Evolutionary conservation across 2,113 vertebrate genomes (phyloP).

Genomic region (Malurus elegans): DNA sequence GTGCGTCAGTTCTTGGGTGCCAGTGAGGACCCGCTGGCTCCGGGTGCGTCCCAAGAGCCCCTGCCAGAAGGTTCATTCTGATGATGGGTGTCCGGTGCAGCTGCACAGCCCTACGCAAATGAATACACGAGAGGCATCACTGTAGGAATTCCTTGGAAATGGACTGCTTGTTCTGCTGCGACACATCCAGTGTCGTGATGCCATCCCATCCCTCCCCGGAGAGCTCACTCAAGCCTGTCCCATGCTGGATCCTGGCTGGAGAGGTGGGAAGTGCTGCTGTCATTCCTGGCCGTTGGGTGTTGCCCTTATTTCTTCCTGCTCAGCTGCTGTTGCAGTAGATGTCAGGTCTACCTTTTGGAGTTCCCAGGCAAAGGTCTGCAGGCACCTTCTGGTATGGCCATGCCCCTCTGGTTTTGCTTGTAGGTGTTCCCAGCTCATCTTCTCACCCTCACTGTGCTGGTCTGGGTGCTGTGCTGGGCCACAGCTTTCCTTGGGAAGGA

Average conservation of each 20-base stretch:
- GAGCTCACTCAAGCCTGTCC: neutral
- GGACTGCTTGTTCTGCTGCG: rapidly evolving
- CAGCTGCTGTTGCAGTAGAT: neutral
- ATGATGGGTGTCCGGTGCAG: rapidly evolving
- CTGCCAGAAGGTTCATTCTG: rapidly evolving
- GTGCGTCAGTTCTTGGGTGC: rapidly evolving
- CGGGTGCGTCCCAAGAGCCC: rapidly evolving
- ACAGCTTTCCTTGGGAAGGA: neutral
- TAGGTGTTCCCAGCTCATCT: rapidly evolving
- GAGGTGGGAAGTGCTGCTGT: neutral
- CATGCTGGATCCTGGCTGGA: rapidly evolving
- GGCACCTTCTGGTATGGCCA: rapidly evolving
- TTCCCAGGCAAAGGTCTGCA: neutral
- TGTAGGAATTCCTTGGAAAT: rapidly evolving
- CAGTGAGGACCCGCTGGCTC: rapidly evolving
- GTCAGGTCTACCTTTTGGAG: rapidly evolving
- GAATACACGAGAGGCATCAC: rapidly evolving
- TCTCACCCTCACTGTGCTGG: rapidly evolving
- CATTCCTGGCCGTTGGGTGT: rapidly evolving
- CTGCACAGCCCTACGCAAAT: rapidly evolving
- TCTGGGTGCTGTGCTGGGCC: too few relatives aligned
- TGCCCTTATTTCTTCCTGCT: neutral
- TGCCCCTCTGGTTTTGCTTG: neutral
- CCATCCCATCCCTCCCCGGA: rapidly evolving
- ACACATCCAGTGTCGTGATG: rapidly evolving